A percentile compares a stretch with the other conserved stretches of the same genome.
Conservation (phyloP, 2,797 vertebrate genomes). For the Borostomias antarcticus region DNA sequence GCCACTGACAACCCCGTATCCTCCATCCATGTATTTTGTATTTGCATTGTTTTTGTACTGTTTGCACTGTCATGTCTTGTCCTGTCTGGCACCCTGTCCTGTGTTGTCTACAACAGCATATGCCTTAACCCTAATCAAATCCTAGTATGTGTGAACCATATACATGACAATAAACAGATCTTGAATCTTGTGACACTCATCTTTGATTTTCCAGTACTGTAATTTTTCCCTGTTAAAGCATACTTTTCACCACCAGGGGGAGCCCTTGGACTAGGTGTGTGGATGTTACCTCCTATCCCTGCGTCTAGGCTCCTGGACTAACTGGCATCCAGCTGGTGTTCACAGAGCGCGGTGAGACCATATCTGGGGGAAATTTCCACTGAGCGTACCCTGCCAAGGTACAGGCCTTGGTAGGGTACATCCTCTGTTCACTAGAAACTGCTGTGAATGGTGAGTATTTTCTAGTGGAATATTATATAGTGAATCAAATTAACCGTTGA, state of each 20-base stretch:
- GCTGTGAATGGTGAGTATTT: too few species aligned
- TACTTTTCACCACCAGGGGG: not conserved
- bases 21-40: too few species aligned
- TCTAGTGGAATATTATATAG: too few species aligned
- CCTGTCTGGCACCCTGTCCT: too few species aligned
- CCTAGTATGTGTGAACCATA: too few species aligned
- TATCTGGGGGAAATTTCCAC: constrained; percentile 47
- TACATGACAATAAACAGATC: not conserved
- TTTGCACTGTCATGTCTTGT: not conserved
- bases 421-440: too few species aligned
- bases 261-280: not conserved
- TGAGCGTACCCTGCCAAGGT: constrained; percentile 47
- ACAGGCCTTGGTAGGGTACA: not conserved
- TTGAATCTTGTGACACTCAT: not conserved
- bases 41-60: too few species aligned
- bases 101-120: too few species aligned
- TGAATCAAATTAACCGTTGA: too few species aligned
- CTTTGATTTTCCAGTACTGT: too few species aligned
- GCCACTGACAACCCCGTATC: constrained; percentile 50
- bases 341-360: constrained; percentile 24
- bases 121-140: too few species aligned
- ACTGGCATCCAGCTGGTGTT: constrained; percentile 31
- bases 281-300: not conserved
- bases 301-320: constrained; percentile 15
- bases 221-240: not conserved